Conservation (phyloP, 2,888 invertebrate species). For the Lasioglossum villosulum region DNA sequence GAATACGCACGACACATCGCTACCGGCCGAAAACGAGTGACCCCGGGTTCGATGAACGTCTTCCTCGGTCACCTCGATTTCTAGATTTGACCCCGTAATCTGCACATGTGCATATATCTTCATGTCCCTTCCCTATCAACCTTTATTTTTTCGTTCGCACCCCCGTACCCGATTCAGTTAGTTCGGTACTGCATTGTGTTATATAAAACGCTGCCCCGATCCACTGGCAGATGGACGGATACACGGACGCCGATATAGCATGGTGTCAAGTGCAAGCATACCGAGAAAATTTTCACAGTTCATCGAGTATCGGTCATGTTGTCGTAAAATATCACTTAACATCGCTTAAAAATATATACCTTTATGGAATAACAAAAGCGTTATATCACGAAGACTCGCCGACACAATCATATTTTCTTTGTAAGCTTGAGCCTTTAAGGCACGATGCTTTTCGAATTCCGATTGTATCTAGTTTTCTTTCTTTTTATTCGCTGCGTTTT, state of each 20-base stretch:
- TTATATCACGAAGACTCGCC: not conserved
- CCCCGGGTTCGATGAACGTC: conserved; percentile 59
- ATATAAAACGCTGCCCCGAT: not conserved
- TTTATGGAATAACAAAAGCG: not conserved
- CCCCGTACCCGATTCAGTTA: not conserved
- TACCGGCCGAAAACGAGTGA: not conserved
- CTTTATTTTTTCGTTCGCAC: not conserved
- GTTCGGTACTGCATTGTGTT: not conserved
- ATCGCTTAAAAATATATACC: conserved; percentile 3
- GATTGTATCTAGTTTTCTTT: not conserved
- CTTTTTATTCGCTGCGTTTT: not conserved
- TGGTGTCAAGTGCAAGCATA: conserved; percentile 5
- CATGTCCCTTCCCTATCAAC: not conserved
- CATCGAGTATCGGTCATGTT: not conserved
- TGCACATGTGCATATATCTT: not conserved
- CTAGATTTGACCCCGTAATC: conserved; percentile 10
- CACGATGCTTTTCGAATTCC: not conserved
- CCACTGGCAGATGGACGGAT: not conserved
- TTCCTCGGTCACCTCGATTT: conserved; percentile 26
- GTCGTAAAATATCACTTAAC: conserved; percentile 6
- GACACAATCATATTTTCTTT: not conserved
- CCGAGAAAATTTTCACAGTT: not conserved
- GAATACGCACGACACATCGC: conserved; percentile 58
- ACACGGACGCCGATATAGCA: not conserved
- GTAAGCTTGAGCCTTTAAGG: not conserved